A percentile compares a stretch with the other conserved stretches of the same genome.
Evolutionary conservation across 2,113 vertebrate species (phyloP).

Genomic region (Salvelinus alpinus): DNA sequence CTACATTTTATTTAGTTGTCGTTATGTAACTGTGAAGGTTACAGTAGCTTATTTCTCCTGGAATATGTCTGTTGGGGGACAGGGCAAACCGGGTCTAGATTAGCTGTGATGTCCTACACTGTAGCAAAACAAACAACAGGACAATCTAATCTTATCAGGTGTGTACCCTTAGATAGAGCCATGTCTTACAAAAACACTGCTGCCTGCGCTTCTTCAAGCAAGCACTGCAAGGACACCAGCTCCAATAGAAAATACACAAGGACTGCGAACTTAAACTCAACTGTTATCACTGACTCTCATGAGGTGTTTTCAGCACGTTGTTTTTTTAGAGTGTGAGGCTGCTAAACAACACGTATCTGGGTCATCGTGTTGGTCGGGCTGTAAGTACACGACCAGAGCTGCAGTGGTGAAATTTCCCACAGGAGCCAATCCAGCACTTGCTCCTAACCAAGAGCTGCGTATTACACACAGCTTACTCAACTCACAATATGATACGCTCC

Average conservation of each 20-base stretch:
- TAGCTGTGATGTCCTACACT: background rate
- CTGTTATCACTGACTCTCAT: no score
- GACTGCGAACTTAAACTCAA: no score
- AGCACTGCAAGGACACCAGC: background rate
- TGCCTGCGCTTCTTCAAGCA: background rate
- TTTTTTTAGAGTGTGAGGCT: background rate
- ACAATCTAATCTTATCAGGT: slow-evolving; percentile 29
- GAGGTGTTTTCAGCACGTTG: no score
- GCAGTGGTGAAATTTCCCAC: slow-evolving; percentile 17
- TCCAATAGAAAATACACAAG: background rate
- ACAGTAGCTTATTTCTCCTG: background rate
- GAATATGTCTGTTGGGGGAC: background rate
- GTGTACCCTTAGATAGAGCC: slow-evolving; percentile 1
- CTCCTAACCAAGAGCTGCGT: slow-evolving; percentile 17
- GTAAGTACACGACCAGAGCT: background rate
- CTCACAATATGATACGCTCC: background rate
- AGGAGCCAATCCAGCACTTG: slow-evolving; percentile 37
- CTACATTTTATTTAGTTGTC: no score
- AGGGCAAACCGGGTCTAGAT: background rate
- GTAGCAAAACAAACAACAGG: background rate
- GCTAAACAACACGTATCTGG: background rate
- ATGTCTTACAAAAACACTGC: slow-evolving; percentile 11
- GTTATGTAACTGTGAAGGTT: no score
- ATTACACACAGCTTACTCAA: slow-evolving; percentile 1
- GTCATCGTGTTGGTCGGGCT: no score